These are phyloP conservation scores for Eubasilissa regina DNA, from an alignment of 1,140 invertebrate genomes.

Conservation along the genomic window DNA sequence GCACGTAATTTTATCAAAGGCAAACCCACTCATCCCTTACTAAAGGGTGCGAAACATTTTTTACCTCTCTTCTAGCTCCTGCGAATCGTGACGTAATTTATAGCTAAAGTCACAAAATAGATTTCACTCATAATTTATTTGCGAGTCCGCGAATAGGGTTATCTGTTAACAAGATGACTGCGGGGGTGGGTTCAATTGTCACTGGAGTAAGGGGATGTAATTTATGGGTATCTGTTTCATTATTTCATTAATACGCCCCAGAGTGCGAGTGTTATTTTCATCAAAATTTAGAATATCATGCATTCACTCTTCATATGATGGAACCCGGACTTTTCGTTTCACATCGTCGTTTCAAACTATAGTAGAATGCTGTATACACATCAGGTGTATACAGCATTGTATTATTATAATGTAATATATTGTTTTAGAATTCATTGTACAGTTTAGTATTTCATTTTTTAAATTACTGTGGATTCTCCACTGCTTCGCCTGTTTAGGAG, in stretches of 20 bases:
- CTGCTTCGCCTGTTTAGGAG: too few species aligned
- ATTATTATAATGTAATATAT: too few species aligned
- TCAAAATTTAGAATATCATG: too few species aligned
- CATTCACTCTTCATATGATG: too few species aligned
- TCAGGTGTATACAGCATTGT: too few species aligned
- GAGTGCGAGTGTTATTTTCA: too few species aligned
- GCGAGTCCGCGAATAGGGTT: slow-evolving; percentile 36
- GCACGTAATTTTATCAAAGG: slow-evolving; percentile 38
- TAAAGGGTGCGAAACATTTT: slow-evolving; percentile 36
- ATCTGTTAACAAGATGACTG: slow-evolving; percentile 10
- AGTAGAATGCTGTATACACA: too few species aligned
- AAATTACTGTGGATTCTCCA: too few species aligned
- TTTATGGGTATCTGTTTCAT: background rate
- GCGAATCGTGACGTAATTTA: slow-evolving; percentile 56
- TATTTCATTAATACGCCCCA: background rate
- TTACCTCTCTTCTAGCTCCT: slow-evolving; percentile 29
- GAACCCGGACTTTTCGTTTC: too few species aligned
- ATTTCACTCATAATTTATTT: slow-evolving; percentile 55
- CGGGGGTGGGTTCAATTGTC: background rate
- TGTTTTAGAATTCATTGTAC: too few species aligned
- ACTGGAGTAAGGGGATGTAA: background rate
- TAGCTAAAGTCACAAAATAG: slow-evolving; percentile 50
- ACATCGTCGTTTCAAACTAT: too few species aligned
- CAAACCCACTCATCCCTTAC: slow-evolving; percentile 41
- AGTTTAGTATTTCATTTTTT: too few species aligned